Evolutionary conservation across 2,797 vertebrate species (phyloP).

Genomic region (Adrianichthys oophorus): DNA sequence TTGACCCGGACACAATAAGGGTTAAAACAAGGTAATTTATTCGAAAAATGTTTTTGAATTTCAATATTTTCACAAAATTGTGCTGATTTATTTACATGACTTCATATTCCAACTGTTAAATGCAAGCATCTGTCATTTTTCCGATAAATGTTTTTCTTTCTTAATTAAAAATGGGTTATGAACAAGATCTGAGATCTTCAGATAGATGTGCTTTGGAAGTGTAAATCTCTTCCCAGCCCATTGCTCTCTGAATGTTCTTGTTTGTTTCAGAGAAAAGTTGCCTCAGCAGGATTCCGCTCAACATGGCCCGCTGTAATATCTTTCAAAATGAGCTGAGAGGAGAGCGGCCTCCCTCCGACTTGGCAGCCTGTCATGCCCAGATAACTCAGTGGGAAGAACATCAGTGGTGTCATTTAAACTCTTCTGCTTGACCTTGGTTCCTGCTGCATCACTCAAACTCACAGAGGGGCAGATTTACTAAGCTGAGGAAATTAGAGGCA

Average conservation of each 20-base stretch:
- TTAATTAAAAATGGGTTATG: not conserved
- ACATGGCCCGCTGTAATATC: slow-evolving; percentile 54
- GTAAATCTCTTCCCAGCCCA: slow-evolving; percentile 1
- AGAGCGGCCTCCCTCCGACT: slow-evolving; percentile 55
- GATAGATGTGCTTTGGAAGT: not conserved
- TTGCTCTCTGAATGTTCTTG: slow-evolving; percentile 8
- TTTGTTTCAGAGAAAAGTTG: slow-evolving; percentile 47
- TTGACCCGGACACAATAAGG: too few species aligned
- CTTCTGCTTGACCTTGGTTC: slow-evolving; percentile 63
- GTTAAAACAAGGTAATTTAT: too few species aligned
- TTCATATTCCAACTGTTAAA: too few species aligned
- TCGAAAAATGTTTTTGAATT: too few species aligned
- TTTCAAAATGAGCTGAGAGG: slow-evolving; percentile 61
- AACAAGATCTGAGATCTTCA: not conserved
- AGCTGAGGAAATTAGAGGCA: not conserved
- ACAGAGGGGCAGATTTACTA: slow-evolving; percentile 5
- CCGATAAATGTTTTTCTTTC: not conserved
- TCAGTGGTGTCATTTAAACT: slow-evolving; percentile 52
- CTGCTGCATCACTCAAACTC: slow-evolving; percentile 36
- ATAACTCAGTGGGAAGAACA: slow-evolving; percentile 61
- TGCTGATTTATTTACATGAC: too few species aligned
- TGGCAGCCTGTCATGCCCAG: slow-evolving; percentile 62
- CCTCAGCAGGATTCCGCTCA: slow-evolving; percentile 50
- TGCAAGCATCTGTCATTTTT: too few species aligned
- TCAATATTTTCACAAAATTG: too few species aligned